phyloP scores from a whole-genome alignment of 2,888 invertebrate species.

The Psylliodes chrysocephalus region DNA sequence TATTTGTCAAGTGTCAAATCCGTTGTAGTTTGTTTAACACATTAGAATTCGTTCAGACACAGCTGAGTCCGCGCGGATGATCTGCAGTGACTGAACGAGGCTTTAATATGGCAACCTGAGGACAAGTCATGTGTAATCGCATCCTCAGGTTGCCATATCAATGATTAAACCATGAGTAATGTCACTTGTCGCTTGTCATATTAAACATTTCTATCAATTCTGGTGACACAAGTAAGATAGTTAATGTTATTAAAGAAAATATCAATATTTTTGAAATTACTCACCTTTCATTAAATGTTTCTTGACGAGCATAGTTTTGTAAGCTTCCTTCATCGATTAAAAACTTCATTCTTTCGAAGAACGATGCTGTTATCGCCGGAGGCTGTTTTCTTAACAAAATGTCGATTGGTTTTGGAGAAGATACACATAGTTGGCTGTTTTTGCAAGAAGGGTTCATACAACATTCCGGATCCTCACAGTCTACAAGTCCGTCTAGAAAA shows the following conservation, averaged over 20 bases:
- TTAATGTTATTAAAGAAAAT: slow-evolving; percentile 5
- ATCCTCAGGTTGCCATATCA: too few relatives aligned
- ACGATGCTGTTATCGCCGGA: slow-evolving; percentile 95
- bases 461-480: slow-evolving; percentile 99
- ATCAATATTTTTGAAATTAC: slow-evolving; percentile 33
- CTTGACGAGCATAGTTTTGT: slow-evolving; percentile 95
- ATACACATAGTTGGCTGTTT: slow-evolving; percentile 90
- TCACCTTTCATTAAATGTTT: slow-evolving; percentile 97
- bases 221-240: slow-evolving; percentile 1
- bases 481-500: slow-evolving; percentile 89
- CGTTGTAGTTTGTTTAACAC: too few relatives aligned
- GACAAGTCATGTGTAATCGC: too few relatives aligned
- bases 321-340: slow-evolving; percentile 97
- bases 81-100: too few relatives aligned
- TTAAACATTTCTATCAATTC: neutral
- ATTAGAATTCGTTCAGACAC: too few relatives aligned
- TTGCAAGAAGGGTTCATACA: slow-evolving; percentile 86
- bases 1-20: neutral
- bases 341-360: slow-evolving; percentile 98
- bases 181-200: too few relatives aligned
- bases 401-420: slow-evolving; percentile 95
- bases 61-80: too few relatives aligned
- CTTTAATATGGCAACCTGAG: too few relatives aligned
- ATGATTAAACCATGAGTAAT: too few relatives aligned
- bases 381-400: slow-evolving; percentile 95